Percentiles rank a stretch among this genome's conserved stretches.
phyloP scores from a whole-genome alignment of 1,140 invertebrate species.

The Drosophila asahinai region DNA sequence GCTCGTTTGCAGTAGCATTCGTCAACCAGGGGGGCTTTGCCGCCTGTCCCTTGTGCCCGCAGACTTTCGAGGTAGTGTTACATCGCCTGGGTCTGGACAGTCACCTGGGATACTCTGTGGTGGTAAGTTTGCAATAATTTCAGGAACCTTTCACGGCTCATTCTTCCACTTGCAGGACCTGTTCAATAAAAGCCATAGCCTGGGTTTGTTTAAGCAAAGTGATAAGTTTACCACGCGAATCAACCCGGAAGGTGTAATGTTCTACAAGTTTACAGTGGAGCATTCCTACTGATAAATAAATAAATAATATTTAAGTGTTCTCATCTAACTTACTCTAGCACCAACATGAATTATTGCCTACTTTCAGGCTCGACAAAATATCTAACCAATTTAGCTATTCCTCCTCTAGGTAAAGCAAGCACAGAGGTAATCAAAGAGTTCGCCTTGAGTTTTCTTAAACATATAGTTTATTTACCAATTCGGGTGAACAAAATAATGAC shows the following conservation, averaged over 20 bases:
- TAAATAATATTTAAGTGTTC: too few species aligned
- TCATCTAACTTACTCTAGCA: too few species aligned
- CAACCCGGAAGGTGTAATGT: constrained; percentile 56
- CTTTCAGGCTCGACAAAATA: too few species aligned
- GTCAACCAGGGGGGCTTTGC: constrained; percentile 4
- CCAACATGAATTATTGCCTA: too few species aligned
- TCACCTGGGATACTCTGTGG: constrained; percentile 43
- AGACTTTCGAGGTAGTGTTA: constrained; percentile 19
- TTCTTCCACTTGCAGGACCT: constrained; percentile 41
- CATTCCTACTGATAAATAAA: constrained; percentile 29
- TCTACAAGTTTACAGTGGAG: constrained; percentile 52
- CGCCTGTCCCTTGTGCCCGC: constrained; percentile 52
- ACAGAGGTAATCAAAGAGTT: too few species aligned
- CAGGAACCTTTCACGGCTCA: background rate
- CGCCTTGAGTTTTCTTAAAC: constrained; percentile 20
- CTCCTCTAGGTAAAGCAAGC: too few species aligned
- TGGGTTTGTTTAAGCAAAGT: constrained; percentile 50
- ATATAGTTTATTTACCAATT: constrained; percentile 43
- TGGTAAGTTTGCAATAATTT: constrained; percentile 20
- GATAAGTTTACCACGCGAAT: constrained; percentile 48
- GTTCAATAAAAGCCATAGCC: constrained; percentile 24
- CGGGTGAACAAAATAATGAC: constrained; percentile 41
- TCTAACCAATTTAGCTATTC: too few species aligned
- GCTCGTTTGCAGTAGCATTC: constrained; percentile 59
- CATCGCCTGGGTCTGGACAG: constrained; percentile 27